Evolutionary conservation across 2,113 vertebrate species (phyloP).

Genomic region (Hippopotamus amphibius): DNA sequence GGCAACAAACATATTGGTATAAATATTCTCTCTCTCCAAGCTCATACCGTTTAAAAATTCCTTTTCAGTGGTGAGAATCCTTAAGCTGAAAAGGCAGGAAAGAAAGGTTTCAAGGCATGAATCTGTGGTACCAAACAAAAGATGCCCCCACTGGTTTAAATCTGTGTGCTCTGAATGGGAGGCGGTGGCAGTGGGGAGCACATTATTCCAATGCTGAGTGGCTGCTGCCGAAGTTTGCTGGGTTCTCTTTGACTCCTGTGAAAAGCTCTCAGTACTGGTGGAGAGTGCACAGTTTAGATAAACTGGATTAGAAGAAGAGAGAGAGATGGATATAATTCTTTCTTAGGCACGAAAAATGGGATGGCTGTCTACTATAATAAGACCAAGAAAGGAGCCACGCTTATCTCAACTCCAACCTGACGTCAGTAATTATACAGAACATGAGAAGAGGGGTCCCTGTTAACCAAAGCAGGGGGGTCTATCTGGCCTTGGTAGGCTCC

Average conservation of each 20-base stretch:
- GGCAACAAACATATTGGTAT: neutral
- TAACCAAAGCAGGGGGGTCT: conserved; percentile 61
- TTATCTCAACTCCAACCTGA: conserved; percentile 33
- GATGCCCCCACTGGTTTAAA: neutral
- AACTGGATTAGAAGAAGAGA: conserved; percentile 61
- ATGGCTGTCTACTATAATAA: conserved; percentile 33
- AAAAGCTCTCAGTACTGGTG: conserved; percentile 53
- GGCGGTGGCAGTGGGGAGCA: neutral
- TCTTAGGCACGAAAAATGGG: neutral
- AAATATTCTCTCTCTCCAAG: conserved; percentile 35
- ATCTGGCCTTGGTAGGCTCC: conserved; percentile 68
- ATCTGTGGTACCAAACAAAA: conserved; percentile 43
- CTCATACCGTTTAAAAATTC: neutral
- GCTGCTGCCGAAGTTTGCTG: neutral
- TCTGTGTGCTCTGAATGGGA: neutral
- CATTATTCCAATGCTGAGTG: neutral
- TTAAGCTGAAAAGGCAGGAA: conserved; percentile 38
- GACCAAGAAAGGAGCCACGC: conserved; percentile 23
- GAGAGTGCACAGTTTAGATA: conserved; percentile 11
- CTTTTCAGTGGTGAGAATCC: conserved; percentile 6
- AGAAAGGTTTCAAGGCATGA: conserved; percentile 25
- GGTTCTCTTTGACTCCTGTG: conserved; percentile 17
- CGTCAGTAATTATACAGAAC: conserved; percentile 69
- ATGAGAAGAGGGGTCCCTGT: conserved; percentile 25
- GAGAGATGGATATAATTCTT: conserved; percentile 36